Base-by-base conservation (phyloP, 2,797 vertebrate species). In the Crocidura indochinensis region DNA sequence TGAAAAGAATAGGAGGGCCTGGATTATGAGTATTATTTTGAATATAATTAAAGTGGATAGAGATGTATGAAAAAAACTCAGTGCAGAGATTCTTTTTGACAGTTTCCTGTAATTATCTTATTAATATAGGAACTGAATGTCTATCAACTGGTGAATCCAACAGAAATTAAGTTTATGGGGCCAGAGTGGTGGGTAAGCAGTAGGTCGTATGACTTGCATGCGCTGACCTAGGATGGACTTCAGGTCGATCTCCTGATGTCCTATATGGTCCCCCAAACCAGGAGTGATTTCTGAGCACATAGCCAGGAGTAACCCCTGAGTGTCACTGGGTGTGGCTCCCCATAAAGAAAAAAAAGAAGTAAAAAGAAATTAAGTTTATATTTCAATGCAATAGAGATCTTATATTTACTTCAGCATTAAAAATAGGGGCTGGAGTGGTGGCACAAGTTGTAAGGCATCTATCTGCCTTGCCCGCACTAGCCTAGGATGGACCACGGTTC, bases 31-130 rank as follows among this genome's bases (percentile, higher is more conserved):
- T 68, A 81, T 92, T 90, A 62, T 89, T 73, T 27, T 94, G 84
- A 92, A 96, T 44, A 2, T 90, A 86, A 88, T 56, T 84, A 93
- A 96, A 84, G 69, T 84, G 85, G 29, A 88, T 96, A 81, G 94
- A 96, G 95, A 64, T 44, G 49, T 68, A 46, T 96, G 94, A 19
- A 20, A 60, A 85, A 88, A 96, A 96, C 85, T 91, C 86, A 71
- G 47, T 17, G 26, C 92, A 49, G 9, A 46, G 12, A 81, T 80
- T 64, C 10, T 91, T 94, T 71, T 90, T 71, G 83, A 20, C 38
- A 27, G 60, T 56, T 95, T 91, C 67, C 65, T 90, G 47, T 91
- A 95, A 91, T 83, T 84, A 88, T 93, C n/a, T 96, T 87, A 56
- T 80, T 65, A 96, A 24, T 26, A 75, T n/a, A 78, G 84, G 69